phyloP scores from a whole-genome alignment of 1,140 invertebrate species.

The Bombus picipes region DNA sequence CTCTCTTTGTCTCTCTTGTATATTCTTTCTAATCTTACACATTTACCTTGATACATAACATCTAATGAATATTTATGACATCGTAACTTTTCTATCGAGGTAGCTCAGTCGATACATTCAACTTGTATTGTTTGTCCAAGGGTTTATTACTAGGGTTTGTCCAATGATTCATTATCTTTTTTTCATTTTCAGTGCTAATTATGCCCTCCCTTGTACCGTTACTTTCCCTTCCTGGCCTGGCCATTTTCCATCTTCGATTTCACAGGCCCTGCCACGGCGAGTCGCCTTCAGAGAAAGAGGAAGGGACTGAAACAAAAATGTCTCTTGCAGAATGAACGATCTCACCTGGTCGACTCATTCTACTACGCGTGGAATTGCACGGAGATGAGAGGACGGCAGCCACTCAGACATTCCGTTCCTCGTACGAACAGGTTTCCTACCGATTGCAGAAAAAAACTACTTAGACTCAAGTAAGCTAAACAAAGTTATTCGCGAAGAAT shows the following conservation, averaged over 20 bases:
- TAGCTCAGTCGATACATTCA: background rate
- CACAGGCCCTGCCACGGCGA: background rate
- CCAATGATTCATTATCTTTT: background rate
- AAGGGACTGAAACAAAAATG: slow-evolving; percentile 31
- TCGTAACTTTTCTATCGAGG: background rate
- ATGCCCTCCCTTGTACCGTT: background rate
- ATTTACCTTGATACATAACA: background rate
- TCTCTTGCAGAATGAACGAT: slow-evolving; percentile 56
- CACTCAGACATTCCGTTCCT: slow-evolving; percentile 67
- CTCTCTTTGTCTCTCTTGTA: slow-evolving; percentile 6
- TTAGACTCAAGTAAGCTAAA: slow-evolving; percentile 49
- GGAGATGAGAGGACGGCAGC: slow-evolving; percentile 64
- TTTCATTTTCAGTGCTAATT: background rate
- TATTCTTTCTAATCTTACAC: slow-evolving; percentile 17
- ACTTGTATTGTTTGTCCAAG: background rate
- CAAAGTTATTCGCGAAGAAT: slow-evolving; percentile 63
- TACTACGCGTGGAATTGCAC: slow-evolving; percentile 52
- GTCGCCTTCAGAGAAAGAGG: background rate
- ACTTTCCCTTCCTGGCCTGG: background rate
- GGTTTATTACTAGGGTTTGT: background rate
- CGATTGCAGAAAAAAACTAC: slow-evolving; percentile 64
- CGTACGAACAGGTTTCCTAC: slow-evolving; percentile 66
- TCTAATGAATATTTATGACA: slow-evolving; percentile 13
- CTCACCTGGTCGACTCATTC: slow-evolving; percentile 48
- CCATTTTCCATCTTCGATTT: background rate